Evolutionary conservation across 2,888 invertebrate genomes (phyloP).

Genomic region (Dascillus cervinus): DNA sequence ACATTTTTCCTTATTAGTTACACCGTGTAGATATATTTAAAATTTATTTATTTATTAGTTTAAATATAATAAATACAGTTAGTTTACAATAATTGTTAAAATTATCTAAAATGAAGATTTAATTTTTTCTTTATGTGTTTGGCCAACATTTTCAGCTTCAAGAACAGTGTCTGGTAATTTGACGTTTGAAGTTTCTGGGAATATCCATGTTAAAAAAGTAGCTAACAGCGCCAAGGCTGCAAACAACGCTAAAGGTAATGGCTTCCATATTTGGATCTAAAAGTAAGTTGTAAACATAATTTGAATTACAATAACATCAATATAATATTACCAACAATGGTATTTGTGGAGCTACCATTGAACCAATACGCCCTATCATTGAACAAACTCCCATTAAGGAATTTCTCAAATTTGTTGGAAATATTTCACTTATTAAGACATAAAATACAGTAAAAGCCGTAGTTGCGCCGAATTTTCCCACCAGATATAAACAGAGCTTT

Average conservation of each 20-base stretch:
- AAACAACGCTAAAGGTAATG: conserved; percentile 57
- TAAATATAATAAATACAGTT: not conserved
- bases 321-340: conserved; percentile 49
- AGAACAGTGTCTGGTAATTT: conserved; percentile 61
- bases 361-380: conserved; percentile 58
- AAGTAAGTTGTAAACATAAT: not conserved
- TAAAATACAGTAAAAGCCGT: conserved; percentile 58
- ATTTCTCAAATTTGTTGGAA: conserved; percentile 57
- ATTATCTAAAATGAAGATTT: too few relatives aligned
- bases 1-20: too few relatives aligned
- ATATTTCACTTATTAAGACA: conserved; percentile 61
- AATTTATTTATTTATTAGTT: too few relatives aligned
- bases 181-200: conserved; percentile 63
- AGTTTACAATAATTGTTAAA: not conserved
- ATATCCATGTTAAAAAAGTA: conserved; percentile 54
- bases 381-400: conserved; percentile 57
- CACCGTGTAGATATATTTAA: too few relatives aligned
- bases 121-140: not conserved
- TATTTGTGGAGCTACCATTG: conserved; percentile 59
- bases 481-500: conserved; percentile 48
- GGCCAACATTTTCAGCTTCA: conserved; percentile 53
- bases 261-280: conserved; percentile 37
- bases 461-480: conserved; percentile 60
- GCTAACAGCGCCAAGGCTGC: conserved; percentile 54
- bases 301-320: not conserved